Evolutionary conservation across 1,140 invertebrate genomes (phyloP), one percentile per base, ranked within the genome.

Genomic region (Ceratitis capitata): DNA sequence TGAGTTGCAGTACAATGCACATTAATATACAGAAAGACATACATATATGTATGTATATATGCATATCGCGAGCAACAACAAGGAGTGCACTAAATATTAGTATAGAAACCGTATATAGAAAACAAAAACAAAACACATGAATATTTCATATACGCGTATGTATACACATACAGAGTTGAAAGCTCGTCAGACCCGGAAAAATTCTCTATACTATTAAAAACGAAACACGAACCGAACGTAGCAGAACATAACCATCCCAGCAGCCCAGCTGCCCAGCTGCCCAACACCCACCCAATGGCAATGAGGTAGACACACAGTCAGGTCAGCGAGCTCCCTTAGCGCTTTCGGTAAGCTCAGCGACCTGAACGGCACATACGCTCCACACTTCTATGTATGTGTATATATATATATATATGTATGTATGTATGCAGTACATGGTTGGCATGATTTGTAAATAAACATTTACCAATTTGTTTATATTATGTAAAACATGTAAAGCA

Each of bases 121-220:
- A 7, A 56, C 61, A 29, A 26, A 12, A 61, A 29, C 58, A 29
- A 47, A 47, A 47, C 14, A 47, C 45, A 47, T 47, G n/a, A n/a
- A 47, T 47, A 47, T 7, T 47, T 47, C 14, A 14, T 47, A 47
- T 47, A 12, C 5, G 12, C 12, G 2, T 64, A 69, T 35, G 61
- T 39, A 69, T 35, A 64, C 58, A 64, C 9, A 64, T 14, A n/a
- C n/a, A n/a, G n/a, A n/a, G n/a, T n/a, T n/a, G n/a, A 6, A 6
- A 45, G 69, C 69, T 23, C 69, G 69, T 26, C 69, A 78, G 69
- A 78, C 69, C 69, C 69, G 69, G 69, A 78, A 78, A 78, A 78
- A 78, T 78, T 78, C 69, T 78, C 69, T 78, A 78, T 35, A 78
- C 69, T n/a, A n/a, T n/a, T n/a, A n/a, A n/a, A n/a, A n/a, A n/a